Evolutionary conservation across 2,888 invertebrate species (phyloP), one percentile per base, ranked within the genome.

Genomic region (Epirrita christyi): DNA sequence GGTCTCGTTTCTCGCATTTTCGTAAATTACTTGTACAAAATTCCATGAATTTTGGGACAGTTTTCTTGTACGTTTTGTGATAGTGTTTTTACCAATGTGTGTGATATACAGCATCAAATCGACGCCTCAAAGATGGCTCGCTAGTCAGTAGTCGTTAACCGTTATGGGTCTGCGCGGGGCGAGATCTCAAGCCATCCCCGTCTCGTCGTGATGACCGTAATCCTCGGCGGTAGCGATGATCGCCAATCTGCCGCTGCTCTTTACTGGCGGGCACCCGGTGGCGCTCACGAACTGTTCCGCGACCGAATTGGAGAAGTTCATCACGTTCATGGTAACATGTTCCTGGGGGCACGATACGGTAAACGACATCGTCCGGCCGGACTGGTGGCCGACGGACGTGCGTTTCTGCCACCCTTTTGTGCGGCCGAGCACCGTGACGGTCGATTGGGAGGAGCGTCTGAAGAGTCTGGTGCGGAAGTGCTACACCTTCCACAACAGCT

Each of bases 271-370:
- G 68, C 94, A 94, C 80, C 95, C 96, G 45, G 94, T 94, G 51
- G 94, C 94, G 44, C 81, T 95, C 69, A 93, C 93, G 61, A 93
- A 93, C 75, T 94, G 95, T 68, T 92, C 93, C 28, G 88, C 93
- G 76, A 86, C 82, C 55, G 94, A 95, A 78, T 81, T 95, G 71
- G 95, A 95, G 86, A 93, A 93, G 71, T 95, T 95, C 79, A 94
- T 95, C 74, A 94, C 95, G 63, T 95, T 95, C 78, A 95, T 95
- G 95, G 94, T 95, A 67, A 94, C 95, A 78, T 95, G 95, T 88
- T 95, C 95, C 44, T 92, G 94, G 87, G 95, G 95, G 46, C 94
- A 94, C 73, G 93, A 94, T 68, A 93, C 93, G 14, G 92, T 86
- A 32, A 92, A 91, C 71, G 86, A 88, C 34, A 93, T 94, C 54